Conservation (phyloP, 2,888 invertebrate genomes). For the Anticlea derivata region DNA sequence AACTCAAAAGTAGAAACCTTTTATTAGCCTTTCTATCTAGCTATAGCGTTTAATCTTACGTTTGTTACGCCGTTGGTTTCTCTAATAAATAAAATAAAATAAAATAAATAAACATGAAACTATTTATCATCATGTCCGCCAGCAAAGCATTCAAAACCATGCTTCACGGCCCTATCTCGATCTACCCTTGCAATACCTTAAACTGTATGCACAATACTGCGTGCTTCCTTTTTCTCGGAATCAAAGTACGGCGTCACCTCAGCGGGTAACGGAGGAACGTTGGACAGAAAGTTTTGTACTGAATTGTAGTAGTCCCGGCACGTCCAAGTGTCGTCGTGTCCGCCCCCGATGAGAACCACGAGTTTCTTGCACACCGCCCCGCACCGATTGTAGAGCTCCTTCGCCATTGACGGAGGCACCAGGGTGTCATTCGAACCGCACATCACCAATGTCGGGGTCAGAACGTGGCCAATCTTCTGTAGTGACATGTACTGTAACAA, state of each 20-base stretch:
- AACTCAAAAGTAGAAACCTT: too few species aligned
- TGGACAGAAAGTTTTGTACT: constrained; percentile 78
- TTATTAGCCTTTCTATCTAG: too few species aligned
- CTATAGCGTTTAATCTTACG: too few species aligned
- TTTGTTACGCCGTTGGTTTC: too few species aligned
- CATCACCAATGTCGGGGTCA: constrained; percentile 92
- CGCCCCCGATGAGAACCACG: constrained; percentile 90
- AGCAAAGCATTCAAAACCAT: too few species aligned
- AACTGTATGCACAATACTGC: constrained; percentile 60
- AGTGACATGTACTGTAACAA: constrained; percentile 89
- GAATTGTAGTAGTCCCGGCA: constrained; percentile 90
- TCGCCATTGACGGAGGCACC: constrained; percentile 96
- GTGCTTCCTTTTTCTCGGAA: constrained; percentile 46
- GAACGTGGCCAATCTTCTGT: constrained; percentile 88
- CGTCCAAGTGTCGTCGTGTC: constrained; percentile 98
- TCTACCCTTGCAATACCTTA: constrained; percentile 32
- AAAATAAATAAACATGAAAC: too few species aligned
- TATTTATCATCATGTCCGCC: too few species aligned
- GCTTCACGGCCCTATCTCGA: neutral
- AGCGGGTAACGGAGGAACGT: constrained; percentile 59
- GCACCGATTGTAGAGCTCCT: constrained; percentile 89
- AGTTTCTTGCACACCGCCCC: constrained; percentile 90
- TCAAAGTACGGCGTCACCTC: constrained; percentile 60
- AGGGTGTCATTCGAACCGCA: constrained; percentile 94
- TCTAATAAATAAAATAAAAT: too few species aligned